Percentiles rank a stretch among this genome's conserved stretches.
phyloP scores from a whole-genome alignment of 2,113 vertebrate genomes.

The Gobiocypris rarus region DNA sequence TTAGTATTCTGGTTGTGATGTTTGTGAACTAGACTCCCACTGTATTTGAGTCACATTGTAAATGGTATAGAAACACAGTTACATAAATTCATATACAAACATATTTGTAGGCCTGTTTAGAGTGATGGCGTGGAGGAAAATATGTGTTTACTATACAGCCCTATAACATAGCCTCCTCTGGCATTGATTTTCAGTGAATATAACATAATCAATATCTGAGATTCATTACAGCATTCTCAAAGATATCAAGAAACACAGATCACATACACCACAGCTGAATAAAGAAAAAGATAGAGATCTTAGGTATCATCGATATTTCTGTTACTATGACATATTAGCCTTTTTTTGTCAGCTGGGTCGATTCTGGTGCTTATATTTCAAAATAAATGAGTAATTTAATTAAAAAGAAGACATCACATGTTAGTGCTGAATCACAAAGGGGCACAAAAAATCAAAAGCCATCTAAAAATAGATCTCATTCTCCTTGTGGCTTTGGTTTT shows the following conservation, averaged over 20 bases:
- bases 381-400: slow-evolving; percentile 23
- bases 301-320: background rate
- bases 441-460: slow-evolving; percentile 22
- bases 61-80: background rate
- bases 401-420: slow-evolving; percentile 27
- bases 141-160: background rate
- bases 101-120: background rate
- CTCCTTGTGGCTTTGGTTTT: background rate
- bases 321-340: slow-evolving; percentile 55
- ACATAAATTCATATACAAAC: background rate
- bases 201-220: slow-evolving; percentile 64
- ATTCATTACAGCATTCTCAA: slow-evolving; percentile 50
- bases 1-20: background rate
- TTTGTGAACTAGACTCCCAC: slow-evolving; percentile 16
- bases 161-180: background rate
- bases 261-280: background rate
- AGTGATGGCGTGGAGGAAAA: background rate
- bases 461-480: slow-evolving; percentile 38
- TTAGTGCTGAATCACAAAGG: background rate
- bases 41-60: background rate
- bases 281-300: background rate
- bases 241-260: background rate
- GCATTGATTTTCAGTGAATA: slow-evolving; percentile 38
- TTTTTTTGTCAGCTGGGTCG: background rate
- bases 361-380: slow-evolving; percentile 1